Base-by-base conservation (phyloP, 2,797 vertebrate genomes). In the Mus spretus region DNA sequence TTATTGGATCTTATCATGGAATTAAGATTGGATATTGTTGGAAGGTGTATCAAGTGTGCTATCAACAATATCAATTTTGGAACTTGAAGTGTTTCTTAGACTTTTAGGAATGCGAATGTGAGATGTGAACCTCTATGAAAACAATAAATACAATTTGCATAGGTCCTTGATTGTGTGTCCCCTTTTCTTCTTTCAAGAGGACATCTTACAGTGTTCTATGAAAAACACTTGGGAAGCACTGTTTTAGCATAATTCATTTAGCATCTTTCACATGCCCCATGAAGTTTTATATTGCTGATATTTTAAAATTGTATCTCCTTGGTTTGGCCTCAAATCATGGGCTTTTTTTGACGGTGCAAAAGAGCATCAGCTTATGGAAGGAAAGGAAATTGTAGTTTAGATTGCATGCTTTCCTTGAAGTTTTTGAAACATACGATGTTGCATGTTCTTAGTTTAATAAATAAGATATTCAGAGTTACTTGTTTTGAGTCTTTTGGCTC, bases 281-380 rank as follows among this genome's bases (percentile, higher is more conserved):
- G 34, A 44, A 81, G 19, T 88, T 84, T 81, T 80, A 59, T 72
- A 91, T 65, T 53, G 57, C 78, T 90, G n/a, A 53, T 93, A 90
- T 74, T 88, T 94, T 83, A 81, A 95, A 91, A 86, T 85, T 34
- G 93, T 53, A 86, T 89, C 55, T 89, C 12, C 40, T 96, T 91
- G 24, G 19, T 88, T 89, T 88, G 47, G 22, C 53, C 79, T 95
- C n/a, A 91, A 65, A 74, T 37, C 44, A 5, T 85, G 77, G 61
- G 15, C 7, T 50, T 97, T 88, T 34, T 70, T 70, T 88, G 15
- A 90, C 63, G 53, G 12, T 47, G 50, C 40, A 53, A 88, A 94
- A 93, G 53, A 92, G 31, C 1, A 74, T 17, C 31, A 82, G 44
- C 24, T 93, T 89, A 85, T 6, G 40, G 93, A 92, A 90, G 63